Percentiles rank a stretch among this genome's conserved stretches.
Evolutionary conservation across 2,888 invertebrate genomes (phyloP).

Genomic region (Panorpa germanica): DNA sequence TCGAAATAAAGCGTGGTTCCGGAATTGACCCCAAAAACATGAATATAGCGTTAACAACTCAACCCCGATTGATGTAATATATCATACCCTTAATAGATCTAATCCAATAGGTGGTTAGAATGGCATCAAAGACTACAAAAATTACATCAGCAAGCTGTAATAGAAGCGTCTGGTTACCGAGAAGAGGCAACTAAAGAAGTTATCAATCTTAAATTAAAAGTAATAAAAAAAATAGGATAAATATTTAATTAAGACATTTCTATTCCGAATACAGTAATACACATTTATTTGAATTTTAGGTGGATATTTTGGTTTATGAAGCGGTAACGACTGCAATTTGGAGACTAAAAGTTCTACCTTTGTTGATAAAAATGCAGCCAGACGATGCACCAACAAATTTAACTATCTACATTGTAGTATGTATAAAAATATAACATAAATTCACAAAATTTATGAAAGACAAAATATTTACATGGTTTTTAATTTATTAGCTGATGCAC

Average conservation of each 20-base stretch:
- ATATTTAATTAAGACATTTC: constrained; percentile 11
- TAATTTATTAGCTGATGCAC: constrained; percentile 39
- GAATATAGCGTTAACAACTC: no score
- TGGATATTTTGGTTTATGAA: constrained; percentile 61
- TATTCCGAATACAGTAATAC: constrained; percentile 11
- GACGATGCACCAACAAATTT: constrained; percentile 52
- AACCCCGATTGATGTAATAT: no score
- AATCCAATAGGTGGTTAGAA: constrained; percentile 67
- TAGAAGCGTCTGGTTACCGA: constrained; percentile 56
- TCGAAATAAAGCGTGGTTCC: no score
- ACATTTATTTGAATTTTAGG: constrained; percentile 24
- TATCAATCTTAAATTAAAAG: constrained; percentile 55
- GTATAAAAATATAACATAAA: constrained; percentile 13
- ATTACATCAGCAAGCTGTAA: constrained; percentile 70
- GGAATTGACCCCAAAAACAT: no score
- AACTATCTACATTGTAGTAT: constrained; percentile 55
- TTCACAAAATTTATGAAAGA: background rate
- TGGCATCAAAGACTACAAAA: constrained; percentile 69
- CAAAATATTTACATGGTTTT: background rate
- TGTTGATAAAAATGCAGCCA: constrained; percentile 46
- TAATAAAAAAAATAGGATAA: constrained; percentile 17
- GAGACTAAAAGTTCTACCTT: constrained; percentile 65
- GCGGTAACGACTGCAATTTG: constrained; percentile 67
- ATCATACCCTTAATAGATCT: no score
- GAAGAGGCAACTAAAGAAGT: constrained; percentile 78